Evolutionary conservation across 2,113 vertebrate genomes (phyloP).

Genomic region (Cyanistes caeruleus): DNA sequence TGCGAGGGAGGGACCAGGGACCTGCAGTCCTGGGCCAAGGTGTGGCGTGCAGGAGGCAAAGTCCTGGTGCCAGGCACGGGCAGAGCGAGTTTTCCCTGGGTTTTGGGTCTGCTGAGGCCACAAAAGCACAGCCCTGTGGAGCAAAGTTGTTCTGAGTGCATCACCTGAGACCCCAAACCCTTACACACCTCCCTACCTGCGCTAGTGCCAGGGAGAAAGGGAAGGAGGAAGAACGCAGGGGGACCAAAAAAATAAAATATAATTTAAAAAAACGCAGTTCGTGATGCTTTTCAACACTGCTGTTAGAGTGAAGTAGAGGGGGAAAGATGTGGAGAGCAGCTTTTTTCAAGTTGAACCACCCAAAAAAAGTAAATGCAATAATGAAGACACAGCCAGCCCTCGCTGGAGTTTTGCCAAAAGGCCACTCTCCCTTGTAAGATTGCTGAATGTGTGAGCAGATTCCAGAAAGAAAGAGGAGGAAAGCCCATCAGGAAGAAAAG

Average conservation of each 20-base stretch:
- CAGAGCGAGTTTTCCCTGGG: neutral
- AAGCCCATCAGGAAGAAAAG: neutral
- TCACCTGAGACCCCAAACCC: neutral
- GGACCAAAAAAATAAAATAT: too few relatives aligned
- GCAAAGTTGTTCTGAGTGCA: too few relatives aligned
- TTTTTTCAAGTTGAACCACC: neutral
- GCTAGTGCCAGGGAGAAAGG: neutral
- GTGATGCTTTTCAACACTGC: neutral
- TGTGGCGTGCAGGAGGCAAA: neutral
- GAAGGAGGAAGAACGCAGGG: neutral
- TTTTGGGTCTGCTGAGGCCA: neutral
- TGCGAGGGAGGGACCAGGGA: neutral
- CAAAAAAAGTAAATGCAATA: neutral
- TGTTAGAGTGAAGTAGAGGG: neutral
- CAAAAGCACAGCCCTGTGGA: neutral
- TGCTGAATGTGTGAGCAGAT: neutral
- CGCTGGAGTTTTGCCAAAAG: neutral
- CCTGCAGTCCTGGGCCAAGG: neutral
- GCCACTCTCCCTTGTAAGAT: neutral
- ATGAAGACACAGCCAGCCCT: neutral
- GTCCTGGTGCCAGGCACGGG: neutral
- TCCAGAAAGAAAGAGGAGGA: neutral
- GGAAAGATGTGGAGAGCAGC: neutral
- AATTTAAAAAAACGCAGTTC: neutral
- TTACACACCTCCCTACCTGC: neutral